Base-by-base conservation (phyloP, 2,113 vertebrate species). In the Lota lota region DNA sequence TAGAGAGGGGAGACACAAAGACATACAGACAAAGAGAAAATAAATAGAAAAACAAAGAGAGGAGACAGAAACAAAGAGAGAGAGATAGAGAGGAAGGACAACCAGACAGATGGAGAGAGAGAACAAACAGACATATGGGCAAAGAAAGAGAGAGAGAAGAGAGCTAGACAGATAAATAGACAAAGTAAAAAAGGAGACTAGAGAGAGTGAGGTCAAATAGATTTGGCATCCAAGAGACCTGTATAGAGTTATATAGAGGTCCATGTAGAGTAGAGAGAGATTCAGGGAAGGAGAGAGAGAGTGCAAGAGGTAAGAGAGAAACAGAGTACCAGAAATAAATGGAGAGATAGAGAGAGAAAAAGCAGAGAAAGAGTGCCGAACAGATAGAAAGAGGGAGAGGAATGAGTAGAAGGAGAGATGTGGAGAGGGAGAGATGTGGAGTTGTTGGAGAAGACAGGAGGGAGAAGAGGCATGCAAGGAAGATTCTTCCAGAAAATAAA, bases 251-350 rank as follows among this genome's bases (percentile, higher is more conserved):
- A 47, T 47, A 47, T 2, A 33, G 28, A 33, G 28, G 28, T 33
- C 28, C 28, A 33, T 33, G 28, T 33, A 33, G 28, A 33, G 28
- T 4, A 33, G 28, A 33, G 28, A 33, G 4, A 33, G 28, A 33
- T 6, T 5, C 28, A 33, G 28, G 28, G 40, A 47, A 47, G 12
- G 40, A 47, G 40, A 14, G 12, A 47, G 10, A 47, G 10, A 47
- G 7, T 10, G 10, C 40, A 47, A 10, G 40, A 14, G 12, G 10
- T 47, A 14, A 0, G 40, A 10, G 10, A 47, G 40, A 33, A 33
- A n/a, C n/a, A n/a, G n/a, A 84, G 79, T 77, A 83, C 65, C 77
- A 74, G 24, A 85, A 75, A 82, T 80, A 74, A 79, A 72, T 82
- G 83, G 77, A 68, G 75, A 83, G 79, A 79, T 72, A 59, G 66